Conservation (phyloP, 2,113 vertebrate genomes). For the Thunnus maccoyii region DNA sequence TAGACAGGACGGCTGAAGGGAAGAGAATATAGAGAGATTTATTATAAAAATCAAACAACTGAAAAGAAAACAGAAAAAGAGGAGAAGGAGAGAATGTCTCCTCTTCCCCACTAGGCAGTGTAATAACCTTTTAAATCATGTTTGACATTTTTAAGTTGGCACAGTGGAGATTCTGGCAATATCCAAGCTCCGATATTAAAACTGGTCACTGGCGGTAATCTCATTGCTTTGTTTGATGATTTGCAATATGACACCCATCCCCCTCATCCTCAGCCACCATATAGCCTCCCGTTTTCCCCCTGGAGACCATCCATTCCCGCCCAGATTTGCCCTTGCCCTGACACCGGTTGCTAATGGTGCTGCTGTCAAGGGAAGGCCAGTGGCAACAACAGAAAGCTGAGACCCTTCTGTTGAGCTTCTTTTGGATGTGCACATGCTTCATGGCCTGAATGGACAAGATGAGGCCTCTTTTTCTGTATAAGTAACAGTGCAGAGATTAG, state of each 20-base stretch:
- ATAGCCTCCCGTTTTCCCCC: slow-evolving; percentile 53
- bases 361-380: slow-evolving; percentile 80
- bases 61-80: slow-evolving; percentile 47
- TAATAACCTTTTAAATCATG: slow-evolving; percentile 94
- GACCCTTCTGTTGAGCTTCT: slow-evolving; percentile 82
- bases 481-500: slow-evolving; percentile 22
- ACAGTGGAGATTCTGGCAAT: slow-evolving; percentile 86
- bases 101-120: slow-evolving; percentile 73
- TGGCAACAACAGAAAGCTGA: slow-evolving; percentile 79
- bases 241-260: slow-evolving; percentile 86
- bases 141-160: slow-evolving; percentile 91
- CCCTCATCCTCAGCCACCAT: slow-evolving; percentile 48
- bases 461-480: slow-evolving; percentile 75
- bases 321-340: slow-evolving; percentile 80
- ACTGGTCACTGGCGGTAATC: slow-evolving; percentile 88
- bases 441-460: slow-evolving; percentile 52
- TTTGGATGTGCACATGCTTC: slow-evolving; percentile 86
- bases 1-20: slow-evolving; percentile 41
- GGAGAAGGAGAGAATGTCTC: slow-evolving; percentile 36
- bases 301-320: slow-evolving; percentile 61
- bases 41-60: slow-evolving; percentile 71
- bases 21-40: slow-evolving; percentile 56
- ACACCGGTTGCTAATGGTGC: slow-evolving; percentile 92
- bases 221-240: slow-evolving; percentile 91
- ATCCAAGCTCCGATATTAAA: slow-evolving; percentile 88